Percentiles rank a stretch among this genome's conserved stretches.
Evolutionary conservation across 2,888 invertebrate species (phyloP).

Genomic region (Torymus tubicola): DNA sequence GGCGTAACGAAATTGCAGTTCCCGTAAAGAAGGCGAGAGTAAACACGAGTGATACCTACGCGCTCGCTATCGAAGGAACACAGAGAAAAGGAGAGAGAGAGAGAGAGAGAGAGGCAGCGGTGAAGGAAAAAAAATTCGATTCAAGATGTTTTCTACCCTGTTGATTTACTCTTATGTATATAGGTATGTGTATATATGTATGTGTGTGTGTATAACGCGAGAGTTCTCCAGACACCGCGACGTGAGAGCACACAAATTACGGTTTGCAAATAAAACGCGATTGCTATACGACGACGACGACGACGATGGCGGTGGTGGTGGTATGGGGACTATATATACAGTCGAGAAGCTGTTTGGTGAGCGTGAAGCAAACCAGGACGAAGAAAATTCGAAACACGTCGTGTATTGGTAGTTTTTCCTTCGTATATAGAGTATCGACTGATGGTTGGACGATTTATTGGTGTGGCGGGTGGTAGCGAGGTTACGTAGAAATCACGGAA

Average conservation of each 20-base stretch:
- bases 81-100: not conserved
- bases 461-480: not conserved
- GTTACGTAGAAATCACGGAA: constrained; percentile 11
- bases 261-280: constrained; percentile 43
- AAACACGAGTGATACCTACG: no score
- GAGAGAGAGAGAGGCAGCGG: not conserved
- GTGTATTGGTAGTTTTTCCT: no score
- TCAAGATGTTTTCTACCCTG: not conserved
- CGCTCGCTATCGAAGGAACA: not conserved
- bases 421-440: not conserved
- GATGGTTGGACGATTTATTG: constrained; percentile 29
- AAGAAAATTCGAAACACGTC: not conserved
- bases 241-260: constrained; percentile 42
- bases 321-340: no score
- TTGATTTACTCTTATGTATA: not conserved
- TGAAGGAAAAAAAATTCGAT: constrained; percentile 2
- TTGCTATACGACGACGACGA: constrained; percentile 24
- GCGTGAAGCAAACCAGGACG: no score
- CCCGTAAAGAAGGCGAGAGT: no score
- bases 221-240: not conserved
- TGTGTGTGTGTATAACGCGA: not conserved
- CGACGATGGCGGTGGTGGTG: no score
- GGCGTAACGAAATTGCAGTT: no score
- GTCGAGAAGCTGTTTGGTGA: no score
- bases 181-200: no score